Evolutionary conservation across 2,113 vertebrate species (phyloP), one percentile per base, ranked within the genome.

Genomic region (Dicerorhinus sumatrensis): DNA sequence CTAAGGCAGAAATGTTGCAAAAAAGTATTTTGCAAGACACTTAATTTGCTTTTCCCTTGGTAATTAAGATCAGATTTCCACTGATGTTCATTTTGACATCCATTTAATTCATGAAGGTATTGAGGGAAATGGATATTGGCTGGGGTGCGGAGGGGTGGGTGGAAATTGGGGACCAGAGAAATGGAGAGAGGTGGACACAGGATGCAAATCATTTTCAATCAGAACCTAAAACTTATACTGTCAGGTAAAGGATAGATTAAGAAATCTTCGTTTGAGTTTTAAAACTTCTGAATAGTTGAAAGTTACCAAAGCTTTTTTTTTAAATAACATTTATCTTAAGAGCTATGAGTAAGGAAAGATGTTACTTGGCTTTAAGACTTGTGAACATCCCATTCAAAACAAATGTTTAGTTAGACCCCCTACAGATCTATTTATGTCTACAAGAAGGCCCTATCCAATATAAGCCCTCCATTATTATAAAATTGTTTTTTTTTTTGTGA

Each of bases 1-100:
- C 46, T 91, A 63, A 87, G 63, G 83, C 83, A 95, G 36, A 92
- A 87, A 94, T 33, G 11, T 83, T 94, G 51, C 75, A 48, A 25
- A 60, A 8, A 14, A 42, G 21, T 87, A 85, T 81, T 97, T 88
- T 88, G 13, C 56, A 70, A 73, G 31, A 67, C 23, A 11, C 54
- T 80, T 72, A 51, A 58, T 92, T 87, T 85, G 92, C 36, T 89
- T 93, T 67, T 70, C 54, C 56, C 36, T 9, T 86, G 69, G 21
- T 62, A 94, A 67, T 89, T 91, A 82, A 77, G 51, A n/a, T 91
- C 63, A 94, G 7, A 65, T 89, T 93, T 96, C 62, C 42, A 94
- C 20, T 73, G 70, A 18, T 77, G 75, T 89, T 89, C 51, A 51
- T 86, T 48, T 90, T 83, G 79, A 36, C 84, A 75, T 84, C 33